phyloP scores from a whole-genome alignment of 2,113 vertebrate species.

The Erythrocercus mccallii region DNA sequence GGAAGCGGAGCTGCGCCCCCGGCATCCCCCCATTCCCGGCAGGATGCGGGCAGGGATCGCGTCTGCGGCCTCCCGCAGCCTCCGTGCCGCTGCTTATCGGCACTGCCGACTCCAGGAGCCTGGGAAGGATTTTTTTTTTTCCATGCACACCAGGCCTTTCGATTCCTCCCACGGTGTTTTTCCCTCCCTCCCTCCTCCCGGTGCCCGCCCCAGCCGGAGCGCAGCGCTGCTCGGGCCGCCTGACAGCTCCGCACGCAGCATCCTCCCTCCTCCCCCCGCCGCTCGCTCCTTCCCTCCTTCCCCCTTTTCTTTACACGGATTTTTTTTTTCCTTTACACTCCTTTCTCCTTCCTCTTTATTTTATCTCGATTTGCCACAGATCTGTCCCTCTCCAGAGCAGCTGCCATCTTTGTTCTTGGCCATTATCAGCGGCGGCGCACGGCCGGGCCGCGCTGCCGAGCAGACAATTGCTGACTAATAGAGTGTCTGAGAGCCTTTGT shows the following conservation, averaged over 20 bases:
- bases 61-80: not conserved
- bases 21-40: rapidly evolving
- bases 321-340: not conserved
- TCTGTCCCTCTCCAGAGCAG: conserved; percentile 72
- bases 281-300: not conserved
- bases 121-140: not conserved
- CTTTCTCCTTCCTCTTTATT: conserved; percentile 72
- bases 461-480: conserved; percentile 73
- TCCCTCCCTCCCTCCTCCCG: not conserved
- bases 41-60: no score
- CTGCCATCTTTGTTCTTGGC: conserved; percentile 79
- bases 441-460: conserved; percentile 54
- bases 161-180: not conserved
- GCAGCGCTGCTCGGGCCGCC: not conserved
- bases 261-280: not conserved
- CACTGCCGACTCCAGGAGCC: not conserved
- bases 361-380: conserved; percentile 77
- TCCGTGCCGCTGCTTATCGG: not conserved
- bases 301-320: not conserved
- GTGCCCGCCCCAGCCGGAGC: not conserved
- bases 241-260: not conserved
- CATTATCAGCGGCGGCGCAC: conserved; percentile 72
- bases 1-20: not conserved
- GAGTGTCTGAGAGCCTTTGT: conserved; percentile 74
- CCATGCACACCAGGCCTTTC: not conserved